These are phyloP conservation scores for Microplitis manilae DNA, from an alignment of 2,888 invertebrate genomes.

Conservation along the genomic window DNA sequence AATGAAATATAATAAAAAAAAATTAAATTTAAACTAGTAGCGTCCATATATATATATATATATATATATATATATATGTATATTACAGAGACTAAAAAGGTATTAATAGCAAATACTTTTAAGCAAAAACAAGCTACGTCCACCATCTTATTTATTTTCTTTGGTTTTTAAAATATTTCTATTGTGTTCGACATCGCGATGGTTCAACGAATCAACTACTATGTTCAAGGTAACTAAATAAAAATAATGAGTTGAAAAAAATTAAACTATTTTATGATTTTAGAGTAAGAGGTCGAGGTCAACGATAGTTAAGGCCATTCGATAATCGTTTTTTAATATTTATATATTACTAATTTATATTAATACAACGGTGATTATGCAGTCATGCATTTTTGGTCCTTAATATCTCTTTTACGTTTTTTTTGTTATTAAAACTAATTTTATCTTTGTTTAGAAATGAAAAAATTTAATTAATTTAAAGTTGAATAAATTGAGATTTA, in stretches of 20 bases:
- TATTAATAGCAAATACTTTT: background rate
- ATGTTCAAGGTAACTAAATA: background rate
- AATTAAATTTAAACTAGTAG: background rate
- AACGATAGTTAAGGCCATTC: slow-evolving; percentile 24
- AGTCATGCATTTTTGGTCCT: background rate
- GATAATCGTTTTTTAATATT: slow-evolving; percentile 38
- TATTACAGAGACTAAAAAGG: background rate
- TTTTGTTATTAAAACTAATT: background rate
- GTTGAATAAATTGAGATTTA: too few species aligned
- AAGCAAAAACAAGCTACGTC: slow-evolving; percentile 16
- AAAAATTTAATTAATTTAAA: too few species aligned
- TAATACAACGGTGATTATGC: background rate
- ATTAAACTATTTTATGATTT: background rate
- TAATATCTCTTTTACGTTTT: background rate
- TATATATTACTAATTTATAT: background rate
- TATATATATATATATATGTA: too few species aligned
- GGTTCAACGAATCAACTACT: slow-evolving; percentile 36
- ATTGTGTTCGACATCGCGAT: slow-evolving; percentile 31
- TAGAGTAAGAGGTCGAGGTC: slow-evolving; percentile 3
- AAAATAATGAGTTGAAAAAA: background rate
- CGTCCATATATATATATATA: background rate
- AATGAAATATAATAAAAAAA: background rate
- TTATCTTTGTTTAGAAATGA: background rate
- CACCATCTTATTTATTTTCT: background rate
- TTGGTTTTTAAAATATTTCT: slow-evolving; percentile 41